Conservation (phyloP, 53 echinoderm and acorn worm species). For the Luidia sarsii region DNA sequence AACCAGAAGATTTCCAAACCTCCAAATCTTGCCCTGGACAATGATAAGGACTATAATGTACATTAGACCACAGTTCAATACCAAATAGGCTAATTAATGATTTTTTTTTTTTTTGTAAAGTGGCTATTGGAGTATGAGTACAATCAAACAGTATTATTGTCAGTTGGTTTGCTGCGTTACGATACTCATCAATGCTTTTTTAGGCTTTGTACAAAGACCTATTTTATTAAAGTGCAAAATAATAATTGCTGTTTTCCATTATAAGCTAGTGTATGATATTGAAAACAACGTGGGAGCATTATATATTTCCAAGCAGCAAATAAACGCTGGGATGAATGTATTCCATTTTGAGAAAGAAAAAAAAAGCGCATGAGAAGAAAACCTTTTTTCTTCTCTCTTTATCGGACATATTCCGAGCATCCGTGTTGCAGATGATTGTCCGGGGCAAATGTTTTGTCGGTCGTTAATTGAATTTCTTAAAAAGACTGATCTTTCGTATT, state of each 20-base stretch:
- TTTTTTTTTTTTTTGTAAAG: too few relatives aligned
- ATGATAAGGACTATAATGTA: too few relatives aligned
- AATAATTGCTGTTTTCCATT: slow-evolving; percentile 29
- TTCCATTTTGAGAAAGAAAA: too few relatives aligned
- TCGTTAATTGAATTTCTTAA: neutral
- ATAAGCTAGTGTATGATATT: slow-evolving; percentile 29
- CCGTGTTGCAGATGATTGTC: too few relatives aligned
- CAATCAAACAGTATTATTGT: slow-evolving; percentile 40
- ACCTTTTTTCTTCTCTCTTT: too few relatives aligned
- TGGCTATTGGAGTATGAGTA: neutral
- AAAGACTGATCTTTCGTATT: slow-evolving; percentile 36
- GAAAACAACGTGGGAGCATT: neutral
- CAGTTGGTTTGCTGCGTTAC: slow-evolving; percentile 29
- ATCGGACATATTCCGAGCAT: too few relatives aligned
- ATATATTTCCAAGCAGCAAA: neutral
- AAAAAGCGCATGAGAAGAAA: neutral
- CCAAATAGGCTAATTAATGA: neutral
- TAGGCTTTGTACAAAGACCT: slow-evolving; percentile 24
- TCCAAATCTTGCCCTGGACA: too few relatives aligned
- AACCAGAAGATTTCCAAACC: too few relatives aligned
- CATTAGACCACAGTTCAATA: too few relatives aligned
- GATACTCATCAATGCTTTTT: slow-evolving; percentile 5
- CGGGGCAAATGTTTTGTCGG: slow-evolving; percentile 1
- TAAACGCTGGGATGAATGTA: too few relatives aligned
- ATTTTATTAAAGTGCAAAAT: slow-evolving; percentile 19